Evolutionary conservation across 2,113 vertebrate genomes (phyloP).

Genomic region (Odobenus rosmarus): DNA sequence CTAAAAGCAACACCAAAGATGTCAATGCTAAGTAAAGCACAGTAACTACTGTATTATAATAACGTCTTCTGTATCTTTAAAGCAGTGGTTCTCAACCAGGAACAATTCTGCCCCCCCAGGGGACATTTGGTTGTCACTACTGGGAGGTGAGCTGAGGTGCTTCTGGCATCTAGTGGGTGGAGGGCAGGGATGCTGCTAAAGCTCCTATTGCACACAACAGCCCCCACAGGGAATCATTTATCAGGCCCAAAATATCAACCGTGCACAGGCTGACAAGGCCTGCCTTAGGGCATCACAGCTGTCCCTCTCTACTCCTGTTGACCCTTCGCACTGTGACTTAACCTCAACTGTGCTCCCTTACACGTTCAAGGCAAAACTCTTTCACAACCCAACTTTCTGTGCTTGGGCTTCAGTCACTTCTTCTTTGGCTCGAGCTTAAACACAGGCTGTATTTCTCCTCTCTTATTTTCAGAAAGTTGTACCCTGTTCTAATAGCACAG

Average conservation of each 20-base stretch:
- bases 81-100: neutral
- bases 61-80: neutral
- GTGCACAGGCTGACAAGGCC: neutral
- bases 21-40: neutral
- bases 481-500: neutral
- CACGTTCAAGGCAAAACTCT: neutral
- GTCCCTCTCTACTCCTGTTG: neutral
- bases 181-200: neutral
- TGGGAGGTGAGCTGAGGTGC: too few relatives aligned
- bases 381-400: neutral
- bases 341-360: neutral
- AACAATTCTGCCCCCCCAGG: neutral
- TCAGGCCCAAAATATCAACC: neutral
- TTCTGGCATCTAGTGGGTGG: neutral
- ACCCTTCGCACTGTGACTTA: neutral
- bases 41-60: neutral
- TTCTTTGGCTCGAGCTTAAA: neutral
- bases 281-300: neutral
- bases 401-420: neutral
- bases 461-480: neutral
- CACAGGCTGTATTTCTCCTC: neutral
- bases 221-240: neutral
- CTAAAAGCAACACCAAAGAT: neutral
- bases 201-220: accelerated
- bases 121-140: neutral